These are phyloP conservation scores for Papilio elwesi DNA, from an alignment of 2,888 invertebrate species.

Conservation along the genomic window DNA sequence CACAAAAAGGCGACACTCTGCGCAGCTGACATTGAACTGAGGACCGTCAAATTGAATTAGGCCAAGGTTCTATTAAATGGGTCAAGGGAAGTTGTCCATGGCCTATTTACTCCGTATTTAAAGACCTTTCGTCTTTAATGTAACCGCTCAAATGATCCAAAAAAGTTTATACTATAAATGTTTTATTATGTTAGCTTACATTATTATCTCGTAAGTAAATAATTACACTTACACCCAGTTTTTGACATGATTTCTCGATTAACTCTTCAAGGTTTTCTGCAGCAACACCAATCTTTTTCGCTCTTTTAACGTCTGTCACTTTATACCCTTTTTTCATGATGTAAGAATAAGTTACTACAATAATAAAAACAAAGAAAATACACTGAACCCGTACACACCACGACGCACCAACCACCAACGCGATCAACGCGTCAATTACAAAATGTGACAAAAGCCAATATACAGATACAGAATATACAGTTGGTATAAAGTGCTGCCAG, in stretches of 20 bases:
- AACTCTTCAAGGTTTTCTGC: slow-evolving; percentile 87
- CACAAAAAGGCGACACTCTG: slow-evolving; percentile 81
- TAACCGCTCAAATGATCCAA: background rate
- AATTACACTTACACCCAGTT: slow-evolving; percentile 83
- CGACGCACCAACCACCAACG: background rate
- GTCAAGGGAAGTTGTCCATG: slow-evolving; percentile 59
- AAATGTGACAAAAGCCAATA: slow-evolving; percentile 5
- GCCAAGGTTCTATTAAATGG: slow-evolving; percentile 62
- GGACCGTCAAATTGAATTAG: slow-evolving; percentile 55
- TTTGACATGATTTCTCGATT: slow-evolving; percentile 87
- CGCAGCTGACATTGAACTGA: slow-evolving; percentile 78
- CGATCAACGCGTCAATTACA: too few species aligned
- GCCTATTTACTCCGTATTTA: slow-evolving; percentile 54
- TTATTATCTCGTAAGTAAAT: slow-evolving; percentile 45
- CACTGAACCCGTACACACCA: slow-evolving; percentile 9
- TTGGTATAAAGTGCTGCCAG: too few species aligned
- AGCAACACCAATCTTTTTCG: slow-evolving; percentile 88
- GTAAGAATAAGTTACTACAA: slow-evolving; percentile 23
- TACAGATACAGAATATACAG: too few species aligned
- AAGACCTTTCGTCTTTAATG: background rate
- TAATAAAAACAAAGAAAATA: slow-evolving; percentile 41
- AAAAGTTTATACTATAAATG: background rate
- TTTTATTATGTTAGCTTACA: background rate
- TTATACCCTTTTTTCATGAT: slow-evolving; percentile 87
- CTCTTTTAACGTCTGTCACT: slow-evolving; percentile 87